Evolutionary conservation across 2,888 invertebrate genomes (phyloP), one percentile per base, ranked within the genome.

Genomic region (Coecobrya sp.): DNA sequence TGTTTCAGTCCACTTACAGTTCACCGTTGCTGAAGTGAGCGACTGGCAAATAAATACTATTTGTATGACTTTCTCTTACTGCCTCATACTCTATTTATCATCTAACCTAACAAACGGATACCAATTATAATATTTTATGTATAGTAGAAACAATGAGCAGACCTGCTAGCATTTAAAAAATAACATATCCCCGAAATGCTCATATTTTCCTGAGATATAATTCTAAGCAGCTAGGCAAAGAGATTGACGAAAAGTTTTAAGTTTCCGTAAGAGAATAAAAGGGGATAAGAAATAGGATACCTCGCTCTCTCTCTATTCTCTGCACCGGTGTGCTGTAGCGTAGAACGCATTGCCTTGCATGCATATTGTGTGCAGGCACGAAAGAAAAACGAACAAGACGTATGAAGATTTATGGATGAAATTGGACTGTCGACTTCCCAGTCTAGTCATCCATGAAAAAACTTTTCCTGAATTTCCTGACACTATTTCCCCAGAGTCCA

Each of bases 401-500:
- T 86, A 91, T 86, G 86, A 91, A 91, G 91, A 91, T 91, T 91
- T 91, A 91, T 91, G 86, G 91, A 91, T 91, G 91, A 91, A 91
- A 91, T 91, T 91, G 91, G 91, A 91, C 91, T 91, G 91, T 91
- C 91, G 86, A 86, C 86, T 91, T 91, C 86, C 91, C 76, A 86
- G 81, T 86, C 86, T 91, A 91, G 91, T 91, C 91, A 91, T 86
- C 91, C 91, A 86, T 91, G 86, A 91, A 91, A 91, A 91, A 91
- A 91, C 86, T 91, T 91, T 91, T 86, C 90, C 90, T 85, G 89
- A 90, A 62, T 76, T 84, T 89, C 76, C 89, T 90, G 90, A 91
- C 86, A 85, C 90, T 27, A 89, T 91, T 85, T 85, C 90, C 90
- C 86, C n/a, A 70, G 90, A 79, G 90, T 79, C 86, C 90, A 62